phyloP scores from a whole-genome alignment of 2,113 vertebrate genomes.

The Rhinolophus ferrumequinum region DNA sequence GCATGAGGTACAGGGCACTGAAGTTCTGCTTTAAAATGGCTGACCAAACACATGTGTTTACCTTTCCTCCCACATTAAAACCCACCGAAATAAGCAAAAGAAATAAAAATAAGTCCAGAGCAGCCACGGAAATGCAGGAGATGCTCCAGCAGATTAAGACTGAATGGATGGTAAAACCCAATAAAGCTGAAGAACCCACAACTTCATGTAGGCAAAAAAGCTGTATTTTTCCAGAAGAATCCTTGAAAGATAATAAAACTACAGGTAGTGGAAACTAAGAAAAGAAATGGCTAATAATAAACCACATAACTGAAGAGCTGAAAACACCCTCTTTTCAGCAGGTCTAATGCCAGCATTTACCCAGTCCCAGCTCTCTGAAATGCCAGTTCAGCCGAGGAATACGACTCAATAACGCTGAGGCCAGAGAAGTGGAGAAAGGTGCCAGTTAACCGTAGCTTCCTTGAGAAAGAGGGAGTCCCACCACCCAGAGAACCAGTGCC shows the following conservation, averaged over 20 bases:
- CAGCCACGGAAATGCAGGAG: background rate
- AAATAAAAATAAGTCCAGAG: conserved; percentile 35
- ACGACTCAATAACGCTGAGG: background rate
- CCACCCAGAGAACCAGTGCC: background rate
- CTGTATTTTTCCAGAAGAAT: conserved; percentile 37
- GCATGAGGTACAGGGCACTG: background rate
- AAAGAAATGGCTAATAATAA: conserved; percentile 7
- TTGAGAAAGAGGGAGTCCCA: conserved; percentile 8
- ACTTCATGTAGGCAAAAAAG: background rate
- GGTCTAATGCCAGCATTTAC: background rate
- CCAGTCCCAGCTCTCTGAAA: conserved; percentile 8
- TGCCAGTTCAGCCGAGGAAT: background rate
- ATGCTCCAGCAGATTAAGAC: background rate
- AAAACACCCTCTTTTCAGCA: conserved; percentile 10
- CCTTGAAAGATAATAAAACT: conserved; percentile 8
- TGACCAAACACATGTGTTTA: background rate
- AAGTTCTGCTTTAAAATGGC: conserved; percentile 46
- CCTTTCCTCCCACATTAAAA: conserved; percentile 33
- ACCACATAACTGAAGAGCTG: background rate
- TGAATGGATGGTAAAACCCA: background rate
- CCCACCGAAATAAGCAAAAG: conserved; percentile 30
- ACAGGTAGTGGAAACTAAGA: background rate
- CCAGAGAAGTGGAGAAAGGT: conserved; percentile 33
- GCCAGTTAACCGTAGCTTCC: conserved; percentile 33
- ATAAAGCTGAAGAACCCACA: background rate